These are phyloP conservation scores for Cydia fagiglandana DNA, from an alignment of 1,140 invertebrate species.

Conservation along the genomic window DNA sequence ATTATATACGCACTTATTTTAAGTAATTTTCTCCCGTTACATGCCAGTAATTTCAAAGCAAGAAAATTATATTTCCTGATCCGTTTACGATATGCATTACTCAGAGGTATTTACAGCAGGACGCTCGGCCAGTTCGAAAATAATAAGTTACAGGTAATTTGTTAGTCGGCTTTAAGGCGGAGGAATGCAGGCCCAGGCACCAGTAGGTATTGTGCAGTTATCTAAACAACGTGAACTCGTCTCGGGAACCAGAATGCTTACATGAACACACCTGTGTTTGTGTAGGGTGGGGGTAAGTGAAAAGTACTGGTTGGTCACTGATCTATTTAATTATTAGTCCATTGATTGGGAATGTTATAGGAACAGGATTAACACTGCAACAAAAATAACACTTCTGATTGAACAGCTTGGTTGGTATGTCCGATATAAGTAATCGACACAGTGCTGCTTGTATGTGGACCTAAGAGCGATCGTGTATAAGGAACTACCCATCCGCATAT, in stretches of 20 bases:
- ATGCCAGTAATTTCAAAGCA: too few relatives aligned
- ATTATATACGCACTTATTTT: not conserved
- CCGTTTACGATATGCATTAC: not conserved
- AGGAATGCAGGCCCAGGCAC: conserved; percentile 55
- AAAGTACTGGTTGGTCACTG: not conserved
- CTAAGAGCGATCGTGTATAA: too few relatives aligned
- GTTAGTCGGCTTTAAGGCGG: conserved; percentile 47
- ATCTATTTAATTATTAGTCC: not conserved
- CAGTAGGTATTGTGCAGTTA: conserved; percentile 59
- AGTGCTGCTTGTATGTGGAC: too few relatives aligned
- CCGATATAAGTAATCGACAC: too few relatives aligned
- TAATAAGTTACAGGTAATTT: conserved; percentile 63
- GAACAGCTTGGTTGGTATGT: too few relatives aligned
- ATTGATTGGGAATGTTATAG: too few relatives aligned
- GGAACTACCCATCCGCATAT: too few relatives aligned
- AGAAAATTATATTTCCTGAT: not conserved
- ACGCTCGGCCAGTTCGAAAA: not conserved
- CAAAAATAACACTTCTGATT: too few relatives aligned
- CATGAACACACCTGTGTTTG: not conserved
- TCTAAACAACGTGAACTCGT: conserved; percentile 56
- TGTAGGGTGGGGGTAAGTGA: not conserved
- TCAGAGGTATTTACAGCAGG: not conserved
- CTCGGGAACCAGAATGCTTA: conserved; percentile 27
- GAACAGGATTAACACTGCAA: too few relatives aligned
- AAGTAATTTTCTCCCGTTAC: not conserved